Conservation (phyloP, 2,888 invertebrate genomes). For the Bugula neritina region DNA sequence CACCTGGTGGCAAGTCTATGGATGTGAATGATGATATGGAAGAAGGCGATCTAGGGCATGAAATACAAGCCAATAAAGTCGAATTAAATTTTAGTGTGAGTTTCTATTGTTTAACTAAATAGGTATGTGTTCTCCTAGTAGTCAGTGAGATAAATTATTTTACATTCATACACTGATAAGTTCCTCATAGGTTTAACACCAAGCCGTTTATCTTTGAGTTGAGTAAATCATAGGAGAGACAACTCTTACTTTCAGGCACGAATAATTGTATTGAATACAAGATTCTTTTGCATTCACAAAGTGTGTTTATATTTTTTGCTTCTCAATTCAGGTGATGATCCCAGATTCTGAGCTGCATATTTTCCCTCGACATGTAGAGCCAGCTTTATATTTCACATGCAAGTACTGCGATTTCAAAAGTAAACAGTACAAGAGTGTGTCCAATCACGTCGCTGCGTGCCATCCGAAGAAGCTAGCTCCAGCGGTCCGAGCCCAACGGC, state of each 20-base stretch:
- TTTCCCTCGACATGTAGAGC: constrained; percentile 19
- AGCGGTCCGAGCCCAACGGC: constrained; percentile 13
- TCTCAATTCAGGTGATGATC: constrained; percentile 10
- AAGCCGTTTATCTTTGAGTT: no score
- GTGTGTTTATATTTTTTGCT: no score
- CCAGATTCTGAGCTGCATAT: constrained; percentile 23
- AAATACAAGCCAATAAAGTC: constrained; percentile 22
- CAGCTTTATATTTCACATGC: constrained; percentile 18
- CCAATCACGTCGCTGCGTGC: constrained; percentile 10
- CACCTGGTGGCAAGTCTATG: neutral
- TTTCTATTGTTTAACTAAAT: no score
- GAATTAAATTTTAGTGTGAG: constrained; percentile 25
- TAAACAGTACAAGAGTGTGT: constrained; percentile 16
- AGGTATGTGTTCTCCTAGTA: no score
- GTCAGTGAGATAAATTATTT: no score
- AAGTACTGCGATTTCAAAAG: constrained; percentile 25
- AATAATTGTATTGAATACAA: no score
- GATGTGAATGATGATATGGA: constrained; percentile 1
- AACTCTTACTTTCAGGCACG: no score
- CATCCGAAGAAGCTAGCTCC: constrained; percentile 24
- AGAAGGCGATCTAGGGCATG: neutral
- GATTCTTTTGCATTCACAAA: no score
- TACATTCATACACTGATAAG: no score
- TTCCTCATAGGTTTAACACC: no score
- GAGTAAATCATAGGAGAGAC: no score